Base-by-base conservation (phyloP, 2,888 invertebrate genomes). In the Elysia crispata region DNA sequence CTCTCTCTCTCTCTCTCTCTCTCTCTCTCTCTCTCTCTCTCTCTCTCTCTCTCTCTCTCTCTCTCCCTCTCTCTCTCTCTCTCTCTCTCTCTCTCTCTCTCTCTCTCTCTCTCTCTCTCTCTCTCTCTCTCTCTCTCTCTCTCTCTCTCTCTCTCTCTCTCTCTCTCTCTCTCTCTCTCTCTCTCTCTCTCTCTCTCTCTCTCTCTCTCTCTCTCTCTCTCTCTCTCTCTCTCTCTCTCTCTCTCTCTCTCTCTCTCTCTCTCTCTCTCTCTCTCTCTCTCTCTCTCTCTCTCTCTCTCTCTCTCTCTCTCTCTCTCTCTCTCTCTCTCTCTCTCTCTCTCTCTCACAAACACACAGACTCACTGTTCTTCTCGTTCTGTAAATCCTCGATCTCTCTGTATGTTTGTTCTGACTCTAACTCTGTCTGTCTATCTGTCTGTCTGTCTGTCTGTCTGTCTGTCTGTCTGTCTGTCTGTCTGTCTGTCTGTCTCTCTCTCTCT, bases 221-320 rank as follows among this genome's bases (percentile, higher is more conserved):
- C 11, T 41, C 41, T 41, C 67, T 77, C 67, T 77, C 54, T 77
- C 69, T 77, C 49, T 31, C 57, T 30, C n/a, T 31, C 60, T 64
- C 60, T 23, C 41, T 41, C 25, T 66, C 76, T 33, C 20, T 23
- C 23, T 28, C n/a, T 23, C 64, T 33, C 57, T 50, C 31, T 60
- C 60, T 23, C 13, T 28, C 49, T 3, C 25, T 8, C 60, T 30
- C 33, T 25, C 49, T 1, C 76, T 20, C 62, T 25, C 62, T 41
- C 28, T 31, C 49, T 49, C 73, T 49, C 66, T 23, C 41, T 15
- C 31, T 33, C 50, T 33, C 57, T 54, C 23, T 69, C 18, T 69
- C 31, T 57, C 57, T 77, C 57, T 70, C 57, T 67, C 57, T 60
- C 20, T 49, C 50, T 73, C 77, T 73, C 72, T 64, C 33, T 64